A percentile compares a stretch with the other conserved stretches of the same genome.
These are phyloP conservation scores for Dasysyrphus albostriatus DNA, from an alignment of 2,888 invertebrate genomes.

Conservation along the genomic window DNA sequence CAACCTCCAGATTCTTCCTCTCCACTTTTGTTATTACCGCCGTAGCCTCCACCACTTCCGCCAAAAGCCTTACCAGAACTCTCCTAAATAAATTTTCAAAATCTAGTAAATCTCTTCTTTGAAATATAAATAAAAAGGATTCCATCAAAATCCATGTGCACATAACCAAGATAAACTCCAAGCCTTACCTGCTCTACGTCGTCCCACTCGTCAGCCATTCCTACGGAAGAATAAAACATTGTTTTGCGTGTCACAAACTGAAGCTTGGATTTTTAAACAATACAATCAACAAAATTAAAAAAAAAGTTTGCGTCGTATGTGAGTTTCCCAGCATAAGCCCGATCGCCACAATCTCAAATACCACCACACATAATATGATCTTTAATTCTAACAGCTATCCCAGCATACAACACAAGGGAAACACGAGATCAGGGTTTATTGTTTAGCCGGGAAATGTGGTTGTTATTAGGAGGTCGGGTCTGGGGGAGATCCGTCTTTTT, in stretches of 20 bases:
- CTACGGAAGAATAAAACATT: slow-evolving; percentile 74
- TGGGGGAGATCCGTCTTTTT: not conserved
- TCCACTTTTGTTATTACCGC: not conserved
- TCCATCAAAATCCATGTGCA: slow-evolving; percentile 7
- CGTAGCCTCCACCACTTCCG: slow-evolving; percentile 51
- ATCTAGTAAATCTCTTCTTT: not conserved
- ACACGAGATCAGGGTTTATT: slow-evolving; percentile 6
- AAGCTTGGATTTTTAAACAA: slow-evolving; percentile 38
- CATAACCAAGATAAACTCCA: not conserved
- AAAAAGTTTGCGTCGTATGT: not conserved
- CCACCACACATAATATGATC: slow-evolving; percentile 10
- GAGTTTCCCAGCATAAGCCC: slow-evolving; percentile 3
- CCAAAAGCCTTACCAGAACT: slow-evolving; percentile 67
- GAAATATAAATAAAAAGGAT: not conserved
- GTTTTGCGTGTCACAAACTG: slow-evolving; percentile 51
- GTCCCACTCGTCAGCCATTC: slow-evolving; percentile 74
- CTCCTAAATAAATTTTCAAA: slow-evolving; percentile 29
- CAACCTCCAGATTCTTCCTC: slow-evolving; percentile 42
- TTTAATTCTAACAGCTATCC: not conserved
- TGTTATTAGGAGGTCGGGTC: not conserved
- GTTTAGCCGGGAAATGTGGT: slow-evolving; percentile 16
- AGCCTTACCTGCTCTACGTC: slow-evolving; percentile 62
- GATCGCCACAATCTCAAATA: slow-evolving; percentile 38
- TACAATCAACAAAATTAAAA: slow-evolving; percentile 17
- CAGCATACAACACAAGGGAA: not conserved